Evolutionary conservation across 2,797 vertebrate genomes (phyloP).

Genomic region (Sebastes paucispinis): DNA sequence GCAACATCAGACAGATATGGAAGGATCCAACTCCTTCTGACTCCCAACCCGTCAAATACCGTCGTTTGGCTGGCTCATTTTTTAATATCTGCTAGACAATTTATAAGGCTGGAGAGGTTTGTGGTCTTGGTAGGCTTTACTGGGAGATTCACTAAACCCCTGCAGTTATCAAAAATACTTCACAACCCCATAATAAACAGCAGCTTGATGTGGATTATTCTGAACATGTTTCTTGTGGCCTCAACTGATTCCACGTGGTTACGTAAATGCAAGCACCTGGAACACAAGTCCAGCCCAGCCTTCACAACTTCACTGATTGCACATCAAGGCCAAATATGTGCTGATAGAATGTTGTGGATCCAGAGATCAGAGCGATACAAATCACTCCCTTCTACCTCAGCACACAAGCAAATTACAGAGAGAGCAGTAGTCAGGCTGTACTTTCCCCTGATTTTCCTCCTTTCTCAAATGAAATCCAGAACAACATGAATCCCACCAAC

Average conservation of each 20-base stretch:
- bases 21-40: neutral
- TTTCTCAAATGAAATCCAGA: neutral
- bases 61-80: no score
- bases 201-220: neutral
- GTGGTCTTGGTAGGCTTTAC: no score
- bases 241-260: constrained; percentile 61
- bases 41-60: no score
- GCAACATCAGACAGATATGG: neutral
- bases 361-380: constrained; percentile 25
- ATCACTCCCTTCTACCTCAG: constrained; percentile 20
- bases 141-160: no score
- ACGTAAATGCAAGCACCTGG: constrained; percentile 63
- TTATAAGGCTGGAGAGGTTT: no score
- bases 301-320: constrained; percentile 62
- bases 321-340: constrained; percentile 63
- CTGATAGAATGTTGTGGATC: constrained; percentile 65
- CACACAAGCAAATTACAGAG: constrained; percentile 17
- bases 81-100: no score
- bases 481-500: neutral
- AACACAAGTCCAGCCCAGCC: constrained; percentile 16
- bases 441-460: neutral
- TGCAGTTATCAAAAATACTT: neutral
- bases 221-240: constrained; percentile 43
- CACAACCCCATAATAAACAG: neutral
- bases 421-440: neutral